A percentile compares a stretch with the other conserved stretches of the same genome.
Evolutionary conservation across 2,888 invertebrate genomes (phyloP).

Genomic region (Drosophila ochracea): DNA sequence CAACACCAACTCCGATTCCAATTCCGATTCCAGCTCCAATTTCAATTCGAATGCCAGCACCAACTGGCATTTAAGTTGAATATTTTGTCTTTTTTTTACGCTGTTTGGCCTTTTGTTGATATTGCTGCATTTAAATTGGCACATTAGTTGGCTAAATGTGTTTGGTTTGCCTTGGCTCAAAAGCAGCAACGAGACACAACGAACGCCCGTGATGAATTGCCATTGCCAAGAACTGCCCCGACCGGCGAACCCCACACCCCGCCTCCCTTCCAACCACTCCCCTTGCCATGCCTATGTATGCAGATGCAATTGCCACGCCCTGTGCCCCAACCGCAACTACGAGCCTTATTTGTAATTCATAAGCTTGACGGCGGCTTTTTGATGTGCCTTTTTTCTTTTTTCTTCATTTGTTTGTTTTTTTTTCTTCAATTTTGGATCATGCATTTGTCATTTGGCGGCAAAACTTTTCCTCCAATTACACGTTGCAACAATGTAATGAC

Average conservation of each 20-base stretch:
- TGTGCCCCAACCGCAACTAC: conserved; percentile 1
- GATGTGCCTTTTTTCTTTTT: conserved; percentile 36
- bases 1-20: conserved; percentile 32
- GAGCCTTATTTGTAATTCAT: conserved; percentile 76
- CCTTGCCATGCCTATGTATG: conserved; percentile 43
- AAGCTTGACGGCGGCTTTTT: conserved; percentile 76
- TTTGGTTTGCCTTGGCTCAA: conserved; percentile 46
- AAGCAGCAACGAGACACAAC: conserved; percentile 56
- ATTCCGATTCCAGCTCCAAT: conserved; percentile 52
- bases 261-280: neutral
- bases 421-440: conserved; percentile 45
- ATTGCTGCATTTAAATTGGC: conserved; percentile 75
- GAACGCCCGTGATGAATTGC: conserved; percentile 62
- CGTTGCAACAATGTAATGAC: conserved; percentile 80
- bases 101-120: conserved; percentile 11
- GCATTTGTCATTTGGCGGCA: conserved; percentile 80
- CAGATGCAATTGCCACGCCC: conserved; percentile 73
- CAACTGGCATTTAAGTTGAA: conserved; percentile 76
- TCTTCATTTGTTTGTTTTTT: neutral
- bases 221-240: conserved; percentile 37
- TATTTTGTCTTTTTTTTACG: conserved; percentile 65
- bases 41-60: conserved; percentile 39
- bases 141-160: conserved; percentile 76
- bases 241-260: neutral
- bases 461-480: conserved; percentile 79